A percentile compares a stretch with the other conserved stretches of the same genome.
Conservation (phyloP, 2,113 vertebrate genomes). For the Poeciliopsis occidentalis region DNA sequence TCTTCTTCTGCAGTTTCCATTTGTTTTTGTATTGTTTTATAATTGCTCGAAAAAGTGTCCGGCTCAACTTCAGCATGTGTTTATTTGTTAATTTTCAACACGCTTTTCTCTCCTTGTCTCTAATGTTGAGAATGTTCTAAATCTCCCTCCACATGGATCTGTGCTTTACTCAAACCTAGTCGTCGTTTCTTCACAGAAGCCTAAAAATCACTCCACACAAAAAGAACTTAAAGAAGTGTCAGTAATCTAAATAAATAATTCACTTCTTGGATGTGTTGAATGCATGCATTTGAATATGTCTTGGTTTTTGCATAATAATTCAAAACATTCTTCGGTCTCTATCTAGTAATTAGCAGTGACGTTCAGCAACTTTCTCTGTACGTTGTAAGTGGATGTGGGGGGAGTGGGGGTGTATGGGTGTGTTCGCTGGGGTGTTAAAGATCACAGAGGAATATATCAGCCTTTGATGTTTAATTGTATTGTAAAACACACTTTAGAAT, state of each 20-base stretch:
- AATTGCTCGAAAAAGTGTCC: constrained; percentile 31
- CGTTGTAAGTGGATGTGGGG: constrained; percentile 70
- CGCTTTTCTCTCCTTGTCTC: constrained; percentile 54
- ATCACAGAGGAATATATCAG: constrained; percentile 84
- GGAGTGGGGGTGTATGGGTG: constrained; percentile 41
- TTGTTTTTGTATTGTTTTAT: constrained; percentile 29
- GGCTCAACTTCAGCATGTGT: constrained; percentile 46
- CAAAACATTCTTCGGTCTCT: constrained; percentile 75
- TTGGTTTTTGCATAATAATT: constrained; percentile 76
- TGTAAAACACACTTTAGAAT: constrained; percentile 85
- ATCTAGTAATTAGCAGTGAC: constrained; percentile 79
- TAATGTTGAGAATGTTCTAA: constrained; percentile 44
- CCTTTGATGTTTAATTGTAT: constrained; percentile 87
- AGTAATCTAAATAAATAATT: constrained; percentile 65
- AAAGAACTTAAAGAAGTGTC: constrained; percentile 39
- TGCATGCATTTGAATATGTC: constrained; percentile 75
- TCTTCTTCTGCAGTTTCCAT: constrained; percentile 28
- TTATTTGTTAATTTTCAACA: constrained; percentile 49
- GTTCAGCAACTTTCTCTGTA: constrained; percentile 75
- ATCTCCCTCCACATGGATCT: constrained; percentile 41
- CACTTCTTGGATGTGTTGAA: constrained; percentile 61
- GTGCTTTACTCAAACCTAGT: constrained; percentile 23
- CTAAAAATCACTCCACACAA: constrained; percentile 38
- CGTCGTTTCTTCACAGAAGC: constrained; percentile 38
- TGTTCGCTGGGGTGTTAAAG: constrained; percentile 80